A percentile compares a stretch with the other conserved stretches of the same genome.
Conservation (phyloP, 2,888 invertebrate genomes). For the Ophioninae sp. region DNA sequence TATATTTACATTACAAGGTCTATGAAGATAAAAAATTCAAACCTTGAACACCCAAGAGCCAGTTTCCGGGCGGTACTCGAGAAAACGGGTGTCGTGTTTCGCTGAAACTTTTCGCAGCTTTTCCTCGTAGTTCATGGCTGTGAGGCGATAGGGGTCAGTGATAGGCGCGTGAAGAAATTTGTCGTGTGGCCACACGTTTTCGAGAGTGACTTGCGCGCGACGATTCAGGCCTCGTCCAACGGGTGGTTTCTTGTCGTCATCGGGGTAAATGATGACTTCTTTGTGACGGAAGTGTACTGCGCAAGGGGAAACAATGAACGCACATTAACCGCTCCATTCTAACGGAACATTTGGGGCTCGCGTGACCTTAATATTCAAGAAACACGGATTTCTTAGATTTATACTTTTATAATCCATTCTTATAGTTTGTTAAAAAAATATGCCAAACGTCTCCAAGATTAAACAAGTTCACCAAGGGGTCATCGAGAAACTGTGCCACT, state of each 20-base stretch:
- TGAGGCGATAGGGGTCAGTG: constrained; percentile 89
- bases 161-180: constrained; percentile 91
- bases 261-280: constrained; percentile 97
- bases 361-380: no score
- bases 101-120: constrained; percentile 92
- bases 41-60: constrained; percentile 99
- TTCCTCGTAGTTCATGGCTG: constrained; percentile 91
- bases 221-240: constrained; percentile 94
- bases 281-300: constrained; percentile 95
- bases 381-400: no score
- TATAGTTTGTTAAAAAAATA: no score
- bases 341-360: neutral
- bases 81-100: constrained; percentile 94
- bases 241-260: constrained; percentile 93
- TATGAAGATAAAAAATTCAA: constrained; percentile 25
- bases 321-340: neutral
- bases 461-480: no score
- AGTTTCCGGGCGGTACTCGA: constrained; percentile 96
- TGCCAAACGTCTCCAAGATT: no score
- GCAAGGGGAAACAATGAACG: neutral
- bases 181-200: constrained; percentile 96
- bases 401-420: no score
- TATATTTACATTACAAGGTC: neutral
- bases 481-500: no score
- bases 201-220: constrained; percentile 94